Conservation (phyloP, 2,888 invertebrate genomes). For the Byasa hedistus region DNA sequence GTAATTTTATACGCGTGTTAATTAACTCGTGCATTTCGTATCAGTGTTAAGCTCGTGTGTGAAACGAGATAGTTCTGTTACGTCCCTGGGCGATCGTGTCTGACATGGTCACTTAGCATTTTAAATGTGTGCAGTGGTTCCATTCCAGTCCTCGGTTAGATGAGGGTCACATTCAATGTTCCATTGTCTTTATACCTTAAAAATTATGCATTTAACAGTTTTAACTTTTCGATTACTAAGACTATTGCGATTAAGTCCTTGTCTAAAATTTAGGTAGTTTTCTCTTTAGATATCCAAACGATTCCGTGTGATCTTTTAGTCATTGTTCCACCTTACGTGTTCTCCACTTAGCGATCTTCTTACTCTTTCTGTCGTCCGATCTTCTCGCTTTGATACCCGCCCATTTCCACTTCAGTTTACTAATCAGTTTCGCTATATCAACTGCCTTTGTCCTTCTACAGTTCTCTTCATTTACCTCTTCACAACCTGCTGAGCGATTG, state of each 20-base stretch:
- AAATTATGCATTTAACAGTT: not conserved
- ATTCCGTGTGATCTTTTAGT: too few species aligned
- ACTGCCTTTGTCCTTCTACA: not conserved
- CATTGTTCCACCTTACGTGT: too few species aligned
- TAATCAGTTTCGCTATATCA: not conserved
- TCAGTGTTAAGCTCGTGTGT: slow-evolving; percentile 6
- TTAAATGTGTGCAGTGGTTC: slow-evolving; percentile 1
- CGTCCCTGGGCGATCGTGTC: slow-evolving; percentile 12
- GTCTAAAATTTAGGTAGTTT: too few species aligned
- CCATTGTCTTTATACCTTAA: not conserved
- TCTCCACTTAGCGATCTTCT: too few species aligned
- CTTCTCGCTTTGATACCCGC: not conserved
- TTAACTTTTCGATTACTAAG: too few species aligned
- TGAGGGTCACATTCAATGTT: too few species aligned
- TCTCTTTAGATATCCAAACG: too few species aligned
- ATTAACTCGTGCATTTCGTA: slow-evolving; percentile 21
- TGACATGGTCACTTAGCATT: slow-evolving; percentile 9
- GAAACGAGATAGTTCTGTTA: slow-evolving; percentile 15
- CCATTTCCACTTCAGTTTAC: not conserved
- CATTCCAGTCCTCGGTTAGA: not conserved
- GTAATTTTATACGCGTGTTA: slow-evolving; percentile 10
- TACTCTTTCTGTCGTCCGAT: too few species aligned
- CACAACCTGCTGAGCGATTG: not conserved
- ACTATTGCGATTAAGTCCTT: not conserved
- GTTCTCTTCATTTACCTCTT: not conserved